These are phyloP conservation scores for Thereva nobilitata DNA, from an alignment of 2,888 invertebrate genomes.

Conservation along the genomic window DNA sequence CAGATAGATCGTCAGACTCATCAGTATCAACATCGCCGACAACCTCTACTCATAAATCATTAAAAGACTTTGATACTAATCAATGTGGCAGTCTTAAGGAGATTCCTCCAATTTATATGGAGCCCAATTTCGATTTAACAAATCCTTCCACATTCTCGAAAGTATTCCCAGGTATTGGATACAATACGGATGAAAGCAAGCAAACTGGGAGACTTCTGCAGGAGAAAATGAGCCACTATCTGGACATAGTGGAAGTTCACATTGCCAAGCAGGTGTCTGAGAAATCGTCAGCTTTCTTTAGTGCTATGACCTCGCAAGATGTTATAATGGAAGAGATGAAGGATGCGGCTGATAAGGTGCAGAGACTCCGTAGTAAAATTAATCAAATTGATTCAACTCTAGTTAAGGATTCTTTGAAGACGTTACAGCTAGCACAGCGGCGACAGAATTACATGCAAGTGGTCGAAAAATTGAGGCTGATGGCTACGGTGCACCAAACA, in stretches of 20 bases:
- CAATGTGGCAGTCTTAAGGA: conserved; percentile 61
- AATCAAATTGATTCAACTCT: conserved; percentile 76
- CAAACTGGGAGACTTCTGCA: conserved; percentile 72
- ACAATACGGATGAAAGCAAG: conserved; percentile 51
- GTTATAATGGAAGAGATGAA: conserved; percentile 94
- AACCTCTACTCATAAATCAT: conserved; percentile 33
- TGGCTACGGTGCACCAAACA: conserved; percentile 95
- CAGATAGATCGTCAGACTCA: conserved; percentile 38
- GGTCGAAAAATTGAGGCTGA: conserved; percentile 79
- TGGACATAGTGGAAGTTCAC: conserved; percentile 93
- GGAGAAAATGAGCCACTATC: conserved; percentile 89
- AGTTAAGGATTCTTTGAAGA: conserved; percentile 77
- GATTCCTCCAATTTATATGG: conserved; percentile 85
- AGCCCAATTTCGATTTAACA: conserved; percentile 76
- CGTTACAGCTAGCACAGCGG: conserved; percentile 72
- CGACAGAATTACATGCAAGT: conserved; percentile 68
- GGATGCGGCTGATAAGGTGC: conserved; percentile 76
- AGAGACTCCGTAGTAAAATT: conserved; percentile 73
- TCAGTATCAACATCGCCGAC: conserved; percentile 11
- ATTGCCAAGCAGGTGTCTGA: conserved; percentile 88
- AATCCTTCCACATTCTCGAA: conserved; percentile 79
- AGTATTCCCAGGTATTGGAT: conserved; percentile 75
- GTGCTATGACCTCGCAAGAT: conserved; percentile 98
- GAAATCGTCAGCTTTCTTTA: conserved; percentile 96
- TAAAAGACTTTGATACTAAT: conserved; percentile 41